Percentiles rank a stretch among this genome's conserved stretches.
phyloP scores from a whole-genome alignment of 1,140 invertebrate species.

The Macrocentrus cingulum region DNA sequence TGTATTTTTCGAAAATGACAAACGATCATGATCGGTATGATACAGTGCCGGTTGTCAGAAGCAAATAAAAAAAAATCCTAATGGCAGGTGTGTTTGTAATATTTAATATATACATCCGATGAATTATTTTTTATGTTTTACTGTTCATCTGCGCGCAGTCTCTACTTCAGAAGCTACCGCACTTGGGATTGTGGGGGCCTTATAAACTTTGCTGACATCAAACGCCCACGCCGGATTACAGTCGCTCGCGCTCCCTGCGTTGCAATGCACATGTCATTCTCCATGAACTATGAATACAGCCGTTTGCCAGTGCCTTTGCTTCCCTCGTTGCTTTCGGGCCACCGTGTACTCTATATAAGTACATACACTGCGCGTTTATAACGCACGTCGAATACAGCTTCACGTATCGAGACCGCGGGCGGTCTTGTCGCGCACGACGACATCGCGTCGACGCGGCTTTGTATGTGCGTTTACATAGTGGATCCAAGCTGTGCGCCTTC shows the following conservation, averaged over 20 bases:
- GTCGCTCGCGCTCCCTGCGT: too few relatives aligned
- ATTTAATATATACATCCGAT: too few relatives aligned
- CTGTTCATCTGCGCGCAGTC: not conserved
- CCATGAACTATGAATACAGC: constrained; percentile 36
- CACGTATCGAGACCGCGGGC: constrained; percentile 8
- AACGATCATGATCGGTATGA: too few relatives aligned
- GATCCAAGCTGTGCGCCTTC: too few relatives aligned
- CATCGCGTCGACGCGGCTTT: too few relatives aligned
- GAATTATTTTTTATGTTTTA: not conserved
- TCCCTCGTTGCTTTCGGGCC: constrained; percentile 5
- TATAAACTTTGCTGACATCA: constrained; percentile 36
- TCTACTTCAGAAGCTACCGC: constrained; percentile 3
- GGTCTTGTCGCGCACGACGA: not conserved
- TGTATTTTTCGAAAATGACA: too few relatives aligned
- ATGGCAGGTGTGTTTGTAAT: too few relatives aligned
- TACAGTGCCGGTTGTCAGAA: too few relatives aligned
- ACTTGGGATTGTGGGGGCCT: constrained; percentile 5
- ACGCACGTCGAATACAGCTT: constrained; percentile 21
- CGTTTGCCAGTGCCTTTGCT: constrained; percentile 21
- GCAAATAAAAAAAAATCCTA: too few relatives aligned
- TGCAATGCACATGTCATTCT: constrained; percentile 39
- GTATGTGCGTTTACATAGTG: too few relatives aligned
- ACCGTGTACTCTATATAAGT: not conserved
- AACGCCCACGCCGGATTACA: constrained; percentile 40
- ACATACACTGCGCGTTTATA: constrained; percentile 22